These are phyloP conservation scores for Phycodurus eques DNA, from an alignment of 2,113 vertebrate genomes.

Conservation along the genomic window DNA sequence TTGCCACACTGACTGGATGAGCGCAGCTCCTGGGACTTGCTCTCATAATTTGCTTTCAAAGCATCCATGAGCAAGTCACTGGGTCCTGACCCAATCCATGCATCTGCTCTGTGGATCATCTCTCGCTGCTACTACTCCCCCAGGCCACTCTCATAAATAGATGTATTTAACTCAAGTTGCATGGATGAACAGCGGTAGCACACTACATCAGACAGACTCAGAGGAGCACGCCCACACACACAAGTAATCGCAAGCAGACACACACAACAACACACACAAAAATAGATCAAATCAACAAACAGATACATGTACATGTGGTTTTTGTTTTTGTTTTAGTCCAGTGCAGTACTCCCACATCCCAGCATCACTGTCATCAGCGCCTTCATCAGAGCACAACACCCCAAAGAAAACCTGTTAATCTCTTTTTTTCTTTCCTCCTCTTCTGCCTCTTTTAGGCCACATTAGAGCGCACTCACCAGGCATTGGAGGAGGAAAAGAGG, in stretches of 20 bases:
- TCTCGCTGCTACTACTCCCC: constrained; percentile 34
- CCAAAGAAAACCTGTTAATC: constrained; percentile 18
- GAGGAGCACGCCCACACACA: constrained; percentile 25
- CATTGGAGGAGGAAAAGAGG: constrained; percentile 96
- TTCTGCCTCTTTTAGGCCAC: constrained; percentile 73
- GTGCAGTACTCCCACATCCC: constrained; percentile 33
- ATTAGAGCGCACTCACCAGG: constrained; percentile 89
- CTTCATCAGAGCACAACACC: constrained; percentile 22
- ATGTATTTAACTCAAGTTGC: constrained; percentile 31
- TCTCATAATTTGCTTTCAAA: constrained; percentile 48
- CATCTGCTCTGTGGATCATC: constrained; percentile 34
- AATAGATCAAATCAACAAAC: constrained; percentile 11
- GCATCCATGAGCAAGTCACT: constrained; percentile 34
- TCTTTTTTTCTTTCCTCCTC: not conserved
- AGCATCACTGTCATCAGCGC: constrained; percentile 6
- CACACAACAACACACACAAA: not conserved
- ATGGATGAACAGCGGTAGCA: constrained; percentile 26
- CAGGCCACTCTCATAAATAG: constrained; percentile 42
- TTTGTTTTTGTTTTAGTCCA: constrained; percentile 23
- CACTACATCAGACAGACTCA: constrained; percentile 17
- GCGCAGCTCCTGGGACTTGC: constrained; percentile 19
- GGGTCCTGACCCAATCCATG: constrained; percentile 45
- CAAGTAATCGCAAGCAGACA: constrained; percentile 19
- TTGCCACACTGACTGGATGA: constrained; percentile 25
- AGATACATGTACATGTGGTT: constrained; percentile 3